These are phyloP conservation scores for Hipposideros larvatus DNA, from an alignment of 2,797 vertebrate genomes.

Conservation along the genomic window DNA sequence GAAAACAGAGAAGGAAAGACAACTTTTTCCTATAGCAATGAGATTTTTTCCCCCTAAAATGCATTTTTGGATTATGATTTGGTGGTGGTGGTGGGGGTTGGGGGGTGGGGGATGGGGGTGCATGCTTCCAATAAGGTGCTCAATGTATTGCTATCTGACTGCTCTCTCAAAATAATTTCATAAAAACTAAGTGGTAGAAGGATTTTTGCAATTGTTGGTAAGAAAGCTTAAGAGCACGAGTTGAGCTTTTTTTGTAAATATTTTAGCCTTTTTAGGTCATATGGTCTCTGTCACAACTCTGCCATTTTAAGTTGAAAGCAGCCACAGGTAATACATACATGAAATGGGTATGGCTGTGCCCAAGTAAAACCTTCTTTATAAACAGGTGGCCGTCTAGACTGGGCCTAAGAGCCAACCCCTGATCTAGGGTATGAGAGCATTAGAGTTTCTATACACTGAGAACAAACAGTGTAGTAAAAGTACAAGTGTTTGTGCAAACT, in stretches of 20 bases:
- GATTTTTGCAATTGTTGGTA: neutral
- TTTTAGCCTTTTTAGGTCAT: neutral
- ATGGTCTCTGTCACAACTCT: neutral
- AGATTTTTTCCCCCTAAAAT: neutral
- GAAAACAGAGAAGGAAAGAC: neutral
- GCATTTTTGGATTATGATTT: constrained; percentile 6
- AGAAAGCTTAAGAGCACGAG: neutral
- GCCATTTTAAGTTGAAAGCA: neutral
- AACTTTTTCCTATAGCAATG: neutral
- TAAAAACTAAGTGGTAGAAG: constrained; percentile 38
- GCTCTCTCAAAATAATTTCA: constrained; percentile 28
- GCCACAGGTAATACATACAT: neutral
- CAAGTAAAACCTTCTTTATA: constrained; percentile 31
- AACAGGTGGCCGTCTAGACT: neutral
- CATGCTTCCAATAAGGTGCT: neutral
- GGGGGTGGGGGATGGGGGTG: neutral
- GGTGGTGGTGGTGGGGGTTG: neutral
- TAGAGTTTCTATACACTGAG: constrained; percentile 26
- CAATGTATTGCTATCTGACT: neutral
- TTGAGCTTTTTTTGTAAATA: neutral
- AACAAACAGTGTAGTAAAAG: constrained; percentile 47
- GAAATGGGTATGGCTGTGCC: neutral
- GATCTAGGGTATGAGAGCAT: neutral
- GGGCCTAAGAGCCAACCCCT: neutral
- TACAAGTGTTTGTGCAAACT: constrained; percentile 11